These are phyloP conservation scores for Probaryconus sp. DNA, from an alignment of 1,140 invertebrate species.

Conservation along the genomic window DNA sequence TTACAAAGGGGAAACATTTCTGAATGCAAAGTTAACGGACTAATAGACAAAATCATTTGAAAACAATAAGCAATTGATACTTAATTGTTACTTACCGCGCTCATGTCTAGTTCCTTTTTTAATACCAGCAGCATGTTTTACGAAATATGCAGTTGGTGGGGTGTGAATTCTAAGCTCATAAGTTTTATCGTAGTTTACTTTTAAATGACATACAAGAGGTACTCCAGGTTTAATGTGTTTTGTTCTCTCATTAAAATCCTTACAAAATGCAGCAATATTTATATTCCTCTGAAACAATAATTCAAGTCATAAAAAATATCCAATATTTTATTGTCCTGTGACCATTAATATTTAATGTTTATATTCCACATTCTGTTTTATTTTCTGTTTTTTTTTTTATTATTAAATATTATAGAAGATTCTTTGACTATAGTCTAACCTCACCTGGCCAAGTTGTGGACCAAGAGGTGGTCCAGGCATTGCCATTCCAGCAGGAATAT, in stretches of 20 bases:
- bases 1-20: too few relatives aligned
- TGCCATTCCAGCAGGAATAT: slow-evolving; percentile 93
- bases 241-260: slow-evolving; percentile 98
- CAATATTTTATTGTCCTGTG: background rate
- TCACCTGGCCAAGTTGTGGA: slow-evolving; percentile 93
- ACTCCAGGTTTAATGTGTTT: slow-evolving; percentile 95
- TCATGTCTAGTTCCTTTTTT: slow-evolving; percentile 89
- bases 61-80: slow-evolving; percentile 4
- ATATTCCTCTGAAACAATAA: slow-evolving; percentile 88
- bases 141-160: slow-evolving; percentile 91
- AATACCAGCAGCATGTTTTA: slow-evolving; percentile 97
- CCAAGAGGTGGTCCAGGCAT: slow-evolving; percentile 93
- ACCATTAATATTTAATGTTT: background rate
- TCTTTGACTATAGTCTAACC: slow-evolving; percentile 25
- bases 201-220: slow-evolving; percentile 89
- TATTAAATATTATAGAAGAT: slow-evolving; percentile 7
- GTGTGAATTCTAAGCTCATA: slow-evolving; percentile 90
- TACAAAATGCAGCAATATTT: slow-evolving; percentile 97
- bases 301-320: slow-evolving; percentile 16
- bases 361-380: background rate
- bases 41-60: slow-evolving; percentile 1
- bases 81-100: slow-evolving; percentile 80
- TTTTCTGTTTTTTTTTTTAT: background rate
- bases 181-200: slow-evolving; percentile 91
- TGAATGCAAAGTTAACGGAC: background rate